These are phyloP conservation scores for Rattus rattus DNA, from an alignment of 2,113 vertebrate genomes.

Conservation along the genomic window DNA sequence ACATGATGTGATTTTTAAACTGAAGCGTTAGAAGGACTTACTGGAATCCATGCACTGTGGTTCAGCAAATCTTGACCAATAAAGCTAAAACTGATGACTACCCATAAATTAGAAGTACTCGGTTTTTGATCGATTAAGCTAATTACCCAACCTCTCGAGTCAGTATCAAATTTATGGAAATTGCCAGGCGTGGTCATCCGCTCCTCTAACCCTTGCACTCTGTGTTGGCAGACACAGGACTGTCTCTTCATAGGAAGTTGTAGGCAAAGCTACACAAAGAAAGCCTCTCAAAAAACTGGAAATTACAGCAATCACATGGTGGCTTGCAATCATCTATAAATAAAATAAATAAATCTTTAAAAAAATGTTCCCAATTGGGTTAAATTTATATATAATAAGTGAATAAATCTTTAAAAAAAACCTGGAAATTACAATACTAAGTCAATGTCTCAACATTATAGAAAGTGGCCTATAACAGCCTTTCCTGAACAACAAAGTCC, in stretches of 20 bases:
- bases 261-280: not conserved
- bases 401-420: too few species aligned
- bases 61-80: not conserved
- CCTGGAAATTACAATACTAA: not conserved
- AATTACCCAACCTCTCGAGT: not conserved
- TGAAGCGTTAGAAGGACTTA: not conserved
- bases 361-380: too few species aligned
- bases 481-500: not conserved
- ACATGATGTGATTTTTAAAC: not conserved
- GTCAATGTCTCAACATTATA: not conserved
- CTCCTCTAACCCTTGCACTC: too few species aligned
- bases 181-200: not conserved
- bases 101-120: not conserved
- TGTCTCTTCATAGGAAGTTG: not conserved
- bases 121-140: not conserved
- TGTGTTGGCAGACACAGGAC: not conserved
- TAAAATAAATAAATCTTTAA: too few species aligned
- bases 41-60: not conserved
- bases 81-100: not conserved
- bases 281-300: not conserved
- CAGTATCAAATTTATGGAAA: not conserved
- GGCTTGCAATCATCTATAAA: too few species aligned
- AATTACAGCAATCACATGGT: too few species aligned
- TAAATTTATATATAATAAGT: too few species aligned
- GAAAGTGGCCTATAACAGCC: not conserved